phyloP scores from a whole-genome alignment of 2,888 invertebrate genomes.

The Deilephila porcellus region DNA sequence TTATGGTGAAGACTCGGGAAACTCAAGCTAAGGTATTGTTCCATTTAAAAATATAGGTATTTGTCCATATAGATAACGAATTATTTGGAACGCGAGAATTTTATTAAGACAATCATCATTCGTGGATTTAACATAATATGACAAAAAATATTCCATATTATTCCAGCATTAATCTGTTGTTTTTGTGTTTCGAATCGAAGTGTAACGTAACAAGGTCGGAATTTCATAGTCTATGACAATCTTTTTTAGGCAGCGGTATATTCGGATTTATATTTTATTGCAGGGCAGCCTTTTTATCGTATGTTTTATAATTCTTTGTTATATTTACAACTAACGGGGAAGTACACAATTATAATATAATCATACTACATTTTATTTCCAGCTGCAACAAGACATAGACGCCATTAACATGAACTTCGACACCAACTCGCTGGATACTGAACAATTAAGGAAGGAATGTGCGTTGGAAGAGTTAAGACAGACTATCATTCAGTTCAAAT shows the following conservation, averaged over 20 bases:
- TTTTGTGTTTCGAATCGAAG: too few species aligned
- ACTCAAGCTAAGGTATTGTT: constrained; percentile 77
- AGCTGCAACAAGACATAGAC: constrained; percentile 72
- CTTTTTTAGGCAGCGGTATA: too few species aligned
- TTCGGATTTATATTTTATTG: too few species aligned
- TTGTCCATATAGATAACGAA: neutral
- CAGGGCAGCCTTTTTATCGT: too few species aligned
- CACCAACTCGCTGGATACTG: constrained; percentile 57
- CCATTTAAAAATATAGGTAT: neutral
- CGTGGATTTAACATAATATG: too few species aligned
- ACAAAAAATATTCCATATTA: too few species aligned
- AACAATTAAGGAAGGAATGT: constrained; percentile 68
- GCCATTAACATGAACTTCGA: constrained; percentile 58
- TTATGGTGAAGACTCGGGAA: constrained; percentile 81
- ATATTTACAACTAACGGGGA: neutral
- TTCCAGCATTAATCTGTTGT: too few species aligned
- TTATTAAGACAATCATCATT: too few species aligned
- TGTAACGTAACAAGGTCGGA: too few species aligned
- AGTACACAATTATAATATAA: too few species aligned
- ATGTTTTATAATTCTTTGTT: too few species aligned
- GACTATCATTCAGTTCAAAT: constrained; percentile 69
- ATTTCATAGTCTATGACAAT: too few species aligned
- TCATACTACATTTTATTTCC: constrained; percentile 30
- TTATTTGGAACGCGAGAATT: neutral
- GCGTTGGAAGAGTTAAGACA: constrained; percentile 69